Evolutionary conservation across 2,888 invertebrate genomes (phyloP).

Genomic region (Ophioninae sp.): DNA sequence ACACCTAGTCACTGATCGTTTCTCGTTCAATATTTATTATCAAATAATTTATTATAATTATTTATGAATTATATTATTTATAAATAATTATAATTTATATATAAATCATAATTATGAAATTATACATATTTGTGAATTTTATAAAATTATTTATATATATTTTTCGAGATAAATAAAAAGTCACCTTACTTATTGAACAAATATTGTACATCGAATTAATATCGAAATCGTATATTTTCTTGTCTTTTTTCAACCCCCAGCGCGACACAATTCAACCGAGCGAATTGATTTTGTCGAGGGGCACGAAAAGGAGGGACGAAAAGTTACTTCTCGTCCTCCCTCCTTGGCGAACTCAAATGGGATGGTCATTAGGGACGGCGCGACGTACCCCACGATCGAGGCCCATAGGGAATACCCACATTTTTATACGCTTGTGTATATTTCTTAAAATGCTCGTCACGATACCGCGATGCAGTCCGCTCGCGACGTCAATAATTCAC

Average conservation of each 20-base stretch:
- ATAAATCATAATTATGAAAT: no score
- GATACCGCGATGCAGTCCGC: not conserved
- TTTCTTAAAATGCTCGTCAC: conserved; percentile 16
- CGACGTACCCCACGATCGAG: conserved; percentile 12
- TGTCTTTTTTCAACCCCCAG: conserved; percentile 14
- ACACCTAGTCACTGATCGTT: no score
- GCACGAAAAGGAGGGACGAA: conserved; percentile 28
- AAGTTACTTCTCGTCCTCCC: conserved; percentile 5
- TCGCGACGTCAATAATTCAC: conserved; percentile 8
- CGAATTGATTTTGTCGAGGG: conserved; percentile 58
- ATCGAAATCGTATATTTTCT: conserved; percentile 4
- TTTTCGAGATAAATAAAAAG: no score
- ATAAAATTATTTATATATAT: no score
- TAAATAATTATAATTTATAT: no score
- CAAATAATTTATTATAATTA: no score
- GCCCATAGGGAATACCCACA: not conserved
- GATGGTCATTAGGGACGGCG: conserved; percentile 51
- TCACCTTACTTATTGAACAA: no score
- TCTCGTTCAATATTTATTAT: no score
- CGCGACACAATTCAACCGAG: conserved; percentile 24
- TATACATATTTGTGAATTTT: no score
- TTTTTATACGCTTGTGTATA: conserved; percentile 15
- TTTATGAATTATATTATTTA: no score
- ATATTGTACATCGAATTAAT: not conserved
- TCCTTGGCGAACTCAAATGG: conserved; percentile 22